A percentile compares a stretch with the other conserved stretches of the same genome.
phyloP scores from a whole-genome alignment of 2,888 invertebrate genomes.

The Dromius quadrimaculatus region DNA sequence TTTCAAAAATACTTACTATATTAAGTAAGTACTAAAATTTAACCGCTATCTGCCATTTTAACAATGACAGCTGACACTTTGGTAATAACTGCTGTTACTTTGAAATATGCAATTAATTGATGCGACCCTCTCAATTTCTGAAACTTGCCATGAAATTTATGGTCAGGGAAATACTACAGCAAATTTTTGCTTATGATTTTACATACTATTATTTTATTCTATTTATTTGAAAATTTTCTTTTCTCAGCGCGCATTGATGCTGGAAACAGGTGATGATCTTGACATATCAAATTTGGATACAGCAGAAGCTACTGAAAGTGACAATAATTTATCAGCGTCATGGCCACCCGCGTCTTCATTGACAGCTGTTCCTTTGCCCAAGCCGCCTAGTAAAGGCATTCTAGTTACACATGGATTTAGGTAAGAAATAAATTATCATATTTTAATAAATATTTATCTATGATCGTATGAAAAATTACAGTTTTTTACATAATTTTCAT shows the following conservation, averaged over 20 bases:
- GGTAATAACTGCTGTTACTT: too few species aligned
- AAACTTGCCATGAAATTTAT: too few species aligned
- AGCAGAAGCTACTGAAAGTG: conserved; percentile 54
- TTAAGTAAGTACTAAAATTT: too few species aligned
- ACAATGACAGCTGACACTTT: too few species aligned
- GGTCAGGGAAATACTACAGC: too few species aligned
- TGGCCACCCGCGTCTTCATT: conserved; percentile 62
- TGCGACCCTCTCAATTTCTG: too few species aligned
- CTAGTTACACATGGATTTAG: conserved; percentile 69
- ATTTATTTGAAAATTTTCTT: conserved; percentile 2
- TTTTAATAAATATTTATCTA: too few species aligned
- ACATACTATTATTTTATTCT: background rate
- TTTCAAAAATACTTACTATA: too few species aligned
- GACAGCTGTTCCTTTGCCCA: conserved; percentile 61
- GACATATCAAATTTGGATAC: conserved; percentile 37
- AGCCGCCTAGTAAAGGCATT: conserved; percentile 70
- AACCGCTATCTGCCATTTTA: too few species aligned
- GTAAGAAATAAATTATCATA: conserved; percentile 58
- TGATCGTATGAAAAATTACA: too few species aligned
- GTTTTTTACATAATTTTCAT: too few species aligned
- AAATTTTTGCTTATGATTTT: conserved; percentile 19
- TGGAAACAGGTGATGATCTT: conserved; percentile 54
- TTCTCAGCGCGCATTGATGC: conserved; percentile 55
- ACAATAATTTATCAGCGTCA: conserved; percentile 54
- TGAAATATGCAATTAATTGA: too few species aligned